Conservation (phyloP, 1,140 invertebrate species). For the Belonocnema kinseyi region DNA sequence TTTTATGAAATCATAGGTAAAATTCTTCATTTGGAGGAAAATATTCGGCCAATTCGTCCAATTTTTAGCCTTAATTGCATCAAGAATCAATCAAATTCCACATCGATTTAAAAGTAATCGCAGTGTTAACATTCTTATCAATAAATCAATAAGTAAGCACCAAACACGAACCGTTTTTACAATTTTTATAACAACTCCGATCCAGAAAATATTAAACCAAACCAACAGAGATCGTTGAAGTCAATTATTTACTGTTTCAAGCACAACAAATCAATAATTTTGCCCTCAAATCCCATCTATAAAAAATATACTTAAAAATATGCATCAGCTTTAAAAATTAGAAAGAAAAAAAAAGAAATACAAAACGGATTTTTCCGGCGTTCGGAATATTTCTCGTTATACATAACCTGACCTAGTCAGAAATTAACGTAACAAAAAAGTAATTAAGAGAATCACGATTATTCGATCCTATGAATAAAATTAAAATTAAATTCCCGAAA, state of each 20-base stretch:
- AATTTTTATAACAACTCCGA: neutral
- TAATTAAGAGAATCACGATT: neutral
- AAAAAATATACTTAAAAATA: too few relatives aligned
- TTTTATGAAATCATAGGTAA: too few relatives aligned
- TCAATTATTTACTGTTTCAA: neutral
- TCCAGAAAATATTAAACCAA: neutral
- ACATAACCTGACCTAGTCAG: neutral
- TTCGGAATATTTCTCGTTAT: neutral
- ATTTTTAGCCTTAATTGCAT: too few relatives aligned
- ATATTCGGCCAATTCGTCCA: too few relatives aligned
- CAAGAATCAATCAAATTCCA: too few relatives aligned
- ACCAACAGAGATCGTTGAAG: constrained; percentile 24
- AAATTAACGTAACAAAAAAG: neutral
- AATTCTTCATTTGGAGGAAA: too few relatives aligned
- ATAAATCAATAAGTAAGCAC: neutral
- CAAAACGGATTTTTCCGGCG: too few relatives aligned
- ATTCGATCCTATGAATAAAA: neutral
- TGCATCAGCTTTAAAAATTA: too few relatives aligned
- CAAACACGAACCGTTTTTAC: neutral
- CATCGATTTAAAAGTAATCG: too few relatives aligned
- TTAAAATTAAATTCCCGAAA: constrained; percentile 18
- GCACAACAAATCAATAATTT: neutral
- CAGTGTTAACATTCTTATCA: neutral
- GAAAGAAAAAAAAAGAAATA: too few relatives aligned
- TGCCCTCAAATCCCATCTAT: neutral